Evolutionary conservation across 2,113 vertebrate genomes (phyloP).

Genomic region (Saccopteryx leptura): DNA sequence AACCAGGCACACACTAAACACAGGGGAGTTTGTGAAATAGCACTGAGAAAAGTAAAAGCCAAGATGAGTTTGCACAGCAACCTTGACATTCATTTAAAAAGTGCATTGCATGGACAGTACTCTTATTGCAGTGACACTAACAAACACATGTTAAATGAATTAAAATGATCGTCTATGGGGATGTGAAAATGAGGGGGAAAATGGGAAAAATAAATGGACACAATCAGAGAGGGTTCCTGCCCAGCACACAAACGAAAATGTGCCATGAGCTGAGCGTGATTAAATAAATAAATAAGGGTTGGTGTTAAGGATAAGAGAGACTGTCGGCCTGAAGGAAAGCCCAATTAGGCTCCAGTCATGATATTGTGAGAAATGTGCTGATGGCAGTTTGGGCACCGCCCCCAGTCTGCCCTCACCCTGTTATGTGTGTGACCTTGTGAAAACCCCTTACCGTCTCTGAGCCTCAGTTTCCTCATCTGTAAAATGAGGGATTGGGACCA

Average conservation of each 20-base stretch:
- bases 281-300: background rate
- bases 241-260: background rate
- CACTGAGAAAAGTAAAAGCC: background rate
- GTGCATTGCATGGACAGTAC: background rate
- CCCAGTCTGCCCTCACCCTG: too few species aligned
- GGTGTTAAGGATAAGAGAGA: background rate
- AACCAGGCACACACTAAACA: background rate
- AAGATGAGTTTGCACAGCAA: background rate
- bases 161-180: background rate
- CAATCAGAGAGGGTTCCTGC: background rate
- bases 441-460: background rate
- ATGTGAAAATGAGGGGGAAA: constrained; percentile 7
- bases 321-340: background rate
- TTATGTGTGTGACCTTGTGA: background rate
- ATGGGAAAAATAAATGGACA: background rate
- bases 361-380: background rate
- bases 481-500: background rate
- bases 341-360: background rate
- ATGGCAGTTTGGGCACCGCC: background rate
- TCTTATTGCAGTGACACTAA: background rate
- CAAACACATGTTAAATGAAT: background rate
- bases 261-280: background rate
- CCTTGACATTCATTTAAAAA: background rate
- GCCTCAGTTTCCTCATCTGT: background rate
- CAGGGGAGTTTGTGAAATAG: background rate